Evolutionary conservation across 2,797 vertebrate species (phyloP).

Genomic region (Dallia pectoralis): DNA sequence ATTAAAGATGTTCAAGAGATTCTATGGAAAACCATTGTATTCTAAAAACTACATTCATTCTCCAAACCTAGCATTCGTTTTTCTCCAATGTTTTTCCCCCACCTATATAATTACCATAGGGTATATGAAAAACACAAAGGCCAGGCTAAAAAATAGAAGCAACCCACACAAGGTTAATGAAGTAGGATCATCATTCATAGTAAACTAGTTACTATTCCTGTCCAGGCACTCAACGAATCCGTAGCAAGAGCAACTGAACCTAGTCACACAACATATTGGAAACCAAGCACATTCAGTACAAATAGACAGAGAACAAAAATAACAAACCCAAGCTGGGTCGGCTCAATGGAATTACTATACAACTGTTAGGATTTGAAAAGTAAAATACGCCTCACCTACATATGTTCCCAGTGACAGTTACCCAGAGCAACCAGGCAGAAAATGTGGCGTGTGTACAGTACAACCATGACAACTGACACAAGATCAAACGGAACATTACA

Average conservation of each 20-base stretch:
- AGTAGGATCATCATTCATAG: conserved; percentile 31
- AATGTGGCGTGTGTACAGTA: neutral
- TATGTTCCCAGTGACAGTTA: neutral
- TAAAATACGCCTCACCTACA: neutral
- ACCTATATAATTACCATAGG: neutral
- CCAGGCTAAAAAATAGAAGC: conserved; percentile 42
- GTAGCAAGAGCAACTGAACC: conserved; percentile 24
- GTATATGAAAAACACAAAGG: conserved; percentile 25
- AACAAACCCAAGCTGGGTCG: neutral
- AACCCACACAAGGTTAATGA: conserved; percentile 39
- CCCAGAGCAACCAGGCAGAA: conserved; percentile 6
- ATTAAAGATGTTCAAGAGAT: neutral
- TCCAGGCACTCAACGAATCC: conserved; percentile 64
- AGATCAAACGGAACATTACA: neutral
- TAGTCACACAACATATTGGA: conserved; percentile 27
- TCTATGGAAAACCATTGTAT: neutral
- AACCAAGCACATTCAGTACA: conserved; percentile 4
- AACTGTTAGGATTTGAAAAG: neutral
- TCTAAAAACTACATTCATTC: conserved; percentile 51
- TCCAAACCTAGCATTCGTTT: conserved; percentile 16
- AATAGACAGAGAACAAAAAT: neutral
- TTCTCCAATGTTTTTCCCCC: conserved; percentile 8
- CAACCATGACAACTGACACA: neutral
- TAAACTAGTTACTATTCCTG: conserved; percentile 28
- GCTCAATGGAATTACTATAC: neutral